A percentile compares a stretch with the other conserved stretches of the same genome.
Conservation (phyloP, 2,113 vertebrate species). For the Ptychochromis oligacanthus region DNA sequence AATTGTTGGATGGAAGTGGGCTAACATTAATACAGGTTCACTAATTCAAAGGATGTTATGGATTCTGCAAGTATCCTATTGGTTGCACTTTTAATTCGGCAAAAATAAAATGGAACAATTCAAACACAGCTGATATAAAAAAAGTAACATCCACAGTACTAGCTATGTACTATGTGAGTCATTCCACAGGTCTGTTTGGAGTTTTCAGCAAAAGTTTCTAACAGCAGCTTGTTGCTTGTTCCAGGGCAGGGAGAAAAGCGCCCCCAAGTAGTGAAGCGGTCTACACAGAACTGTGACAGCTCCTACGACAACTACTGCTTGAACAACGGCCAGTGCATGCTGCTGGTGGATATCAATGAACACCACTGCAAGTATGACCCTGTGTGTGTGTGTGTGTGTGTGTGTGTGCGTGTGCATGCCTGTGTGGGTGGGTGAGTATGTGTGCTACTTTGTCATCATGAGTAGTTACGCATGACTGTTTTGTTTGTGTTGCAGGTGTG, state of each 20-base stretch:
- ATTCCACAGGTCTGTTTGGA: too few species aligned
- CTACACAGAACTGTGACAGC: conserved; percentile 48
- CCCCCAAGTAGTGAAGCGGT: conserved; percentile 53
- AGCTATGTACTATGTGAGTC: too few species aligned
- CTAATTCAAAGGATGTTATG: neutral
- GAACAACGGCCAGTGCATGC: conserved; percentile 72
- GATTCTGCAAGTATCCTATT: neutral
- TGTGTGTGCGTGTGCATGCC: neutral
- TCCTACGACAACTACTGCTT: conserved; percentile 66
- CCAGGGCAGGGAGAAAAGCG: conserved; percentile 51
- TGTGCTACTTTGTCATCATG: neutral
- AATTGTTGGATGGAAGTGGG: too few species aligned
- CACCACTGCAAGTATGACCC: conserved; percentile 71
- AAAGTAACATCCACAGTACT: neutral
- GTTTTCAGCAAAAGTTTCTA: neutral
- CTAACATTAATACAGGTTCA: neutral
- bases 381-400: neutral
- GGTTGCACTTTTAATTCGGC: neutral
- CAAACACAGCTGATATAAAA: neutral
- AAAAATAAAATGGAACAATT: neutral
- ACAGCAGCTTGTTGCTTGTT: neutral
- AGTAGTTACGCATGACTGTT: neutral
- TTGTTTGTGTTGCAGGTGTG: conserved; percentile 64
- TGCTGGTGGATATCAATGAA: conserved; percentile 69
- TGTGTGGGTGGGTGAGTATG: neutral